Conservation (phyloP, 2,113 vertebrate genomes). For the Hyla sarda region DNA sequence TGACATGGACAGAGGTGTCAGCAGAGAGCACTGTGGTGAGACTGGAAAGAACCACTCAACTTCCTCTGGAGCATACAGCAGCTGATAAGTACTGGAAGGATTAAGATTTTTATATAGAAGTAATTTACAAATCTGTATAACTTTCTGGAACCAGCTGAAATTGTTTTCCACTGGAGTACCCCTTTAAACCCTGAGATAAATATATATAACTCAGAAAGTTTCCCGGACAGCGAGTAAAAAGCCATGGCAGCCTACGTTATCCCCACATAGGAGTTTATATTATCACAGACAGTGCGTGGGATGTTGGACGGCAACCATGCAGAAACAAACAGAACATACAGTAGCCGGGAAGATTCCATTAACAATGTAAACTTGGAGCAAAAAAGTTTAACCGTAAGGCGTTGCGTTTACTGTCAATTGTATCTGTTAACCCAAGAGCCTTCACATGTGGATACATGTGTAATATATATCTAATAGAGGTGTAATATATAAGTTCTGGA, state of each 20-base stretch:
- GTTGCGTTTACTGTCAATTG: not conserved
- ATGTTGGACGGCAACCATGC: not conserved
- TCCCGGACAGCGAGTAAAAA: not conserved
- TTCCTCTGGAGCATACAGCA: too few relatives aligned
- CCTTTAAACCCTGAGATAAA: not conserved
- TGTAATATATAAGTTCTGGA: not conserved
- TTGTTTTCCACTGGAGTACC: too few relatives aligned
- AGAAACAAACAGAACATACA: slow-evolving; percentile 7
- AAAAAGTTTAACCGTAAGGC: not conserved
- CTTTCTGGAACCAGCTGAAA: too few relatives aligned
- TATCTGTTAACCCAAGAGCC: not conserved
- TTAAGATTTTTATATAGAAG: too few relatives aligned
- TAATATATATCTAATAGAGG: not conserved
- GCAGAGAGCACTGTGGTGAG: too few relatives aligned
- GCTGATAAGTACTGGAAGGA: too few relatives aligned
- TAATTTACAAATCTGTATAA: too few relatives aligned
- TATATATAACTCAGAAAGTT: not conserved
- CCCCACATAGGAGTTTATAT: not conserved
- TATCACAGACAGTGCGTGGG: slow-evolving; percentile 9
- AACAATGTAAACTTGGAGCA: not conserved
- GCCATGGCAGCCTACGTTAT: not conserved
- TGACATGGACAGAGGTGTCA: too few relatives aligned
- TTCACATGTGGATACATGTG: not conserved
- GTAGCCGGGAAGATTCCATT: not conserved
- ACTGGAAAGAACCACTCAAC: too few relatives aligned